These are phyloP conservation scores for Oenanthe melanoleuca DNA, from an alignment of 2,113 vertebrate species.

Conservation along the genomic window DNA sequence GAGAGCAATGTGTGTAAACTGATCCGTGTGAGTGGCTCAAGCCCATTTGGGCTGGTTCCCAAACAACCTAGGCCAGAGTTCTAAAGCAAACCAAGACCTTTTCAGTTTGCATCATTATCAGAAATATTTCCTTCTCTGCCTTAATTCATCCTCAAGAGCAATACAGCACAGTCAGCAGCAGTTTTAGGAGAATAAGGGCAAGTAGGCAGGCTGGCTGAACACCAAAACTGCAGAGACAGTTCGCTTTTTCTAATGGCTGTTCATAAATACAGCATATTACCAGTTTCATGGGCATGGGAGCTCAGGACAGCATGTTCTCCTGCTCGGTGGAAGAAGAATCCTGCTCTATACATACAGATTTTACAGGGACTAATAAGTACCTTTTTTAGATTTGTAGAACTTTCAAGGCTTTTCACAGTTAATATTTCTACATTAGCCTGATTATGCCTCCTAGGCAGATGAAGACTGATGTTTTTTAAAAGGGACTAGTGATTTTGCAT, in stretches of 20 bases:
- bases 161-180: not conserved
- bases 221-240: constrained; percentile 2
- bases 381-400: constrained; percentile 18
- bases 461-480: constrained; percentile 39
- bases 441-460: not conserved
- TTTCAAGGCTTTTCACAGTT: constrained; percentile 56
- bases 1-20: not conserved
- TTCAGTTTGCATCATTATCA: constrained; percentile 14
- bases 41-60: not conserved
- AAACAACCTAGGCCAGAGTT: not conserved
- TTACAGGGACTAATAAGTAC: constrained; percentile 21
- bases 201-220: constrained; percentile 7
- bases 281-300: not conserved
- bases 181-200: not conserved
- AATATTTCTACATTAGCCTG: constrained; percentile 55
- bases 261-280: constrained; percentile 25
- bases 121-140: constrained; percentile 11
- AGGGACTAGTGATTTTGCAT: constrained; percentile 23
- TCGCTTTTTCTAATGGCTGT: not conserved
- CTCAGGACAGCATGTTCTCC: constrained; percentile 8
- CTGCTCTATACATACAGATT: not conserved
- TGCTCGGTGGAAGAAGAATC: not conserved
- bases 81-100: not conserved
- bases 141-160: constrained; percentile 14
- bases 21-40: not conserved